A percentile compares a stretch with the other conserved stretches of the same genome.
phyloP scores from a whole-genome alignment of 2,797 vertebrate species.

The Stomatorhinus walkeri region DNA sequence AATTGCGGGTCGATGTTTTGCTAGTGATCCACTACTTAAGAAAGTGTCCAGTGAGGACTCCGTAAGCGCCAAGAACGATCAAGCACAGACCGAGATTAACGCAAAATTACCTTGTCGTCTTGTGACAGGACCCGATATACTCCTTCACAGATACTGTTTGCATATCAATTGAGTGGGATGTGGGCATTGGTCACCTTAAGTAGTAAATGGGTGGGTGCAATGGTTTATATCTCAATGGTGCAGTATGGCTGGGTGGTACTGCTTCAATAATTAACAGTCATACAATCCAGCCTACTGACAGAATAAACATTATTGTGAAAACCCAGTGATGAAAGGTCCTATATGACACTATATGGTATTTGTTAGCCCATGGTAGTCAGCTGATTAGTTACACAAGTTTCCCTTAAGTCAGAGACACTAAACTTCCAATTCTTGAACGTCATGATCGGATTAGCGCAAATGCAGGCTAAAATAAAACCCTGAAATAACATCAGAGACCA shows the following conservation, averaged over 20 bases:
- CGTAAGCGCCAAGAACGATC: background rate
- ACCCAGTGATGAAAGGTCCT: background rate
- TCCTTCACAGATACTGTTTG: background rate
- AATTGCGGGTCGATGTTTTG: background rate
- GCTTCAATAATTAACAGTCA: conserved; percentile 22
- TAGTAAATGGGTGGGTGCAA: background rate
- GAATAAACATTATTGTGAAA: background rate
- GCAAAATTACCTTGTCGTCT: background rate
- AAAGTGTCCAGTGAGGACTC: background rate
- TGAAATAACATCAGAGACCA: background rate
- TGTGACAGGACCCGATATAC: background rate
- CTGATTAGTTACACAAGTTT: background rate
- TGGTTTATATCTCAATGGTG: conserved; percentile 9
- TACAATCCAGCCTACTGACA: background rate
- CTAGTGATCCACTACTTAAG: background rate
- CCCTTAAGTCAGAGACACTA: background rate
- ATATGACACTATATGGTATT: background rate
- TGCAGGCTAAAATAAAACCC: background rate
- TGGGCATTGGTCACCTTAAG: background rate
- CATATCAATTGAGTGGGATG: background rate
- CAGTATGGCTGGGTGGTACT: conserved; percentile 18
- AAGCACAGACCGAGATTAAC: background rate
- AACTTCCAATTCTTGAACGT: background rate
- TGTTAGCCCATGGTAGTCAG: background rate
- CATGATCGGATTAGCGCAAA: background rate